A percentile compares a stretch with the other conserved stretches of the same genome.
phyloP scores from a whole-genome alignment of 2,113 vertebrate genomes.

The Cynocephalus volans region DNA sequence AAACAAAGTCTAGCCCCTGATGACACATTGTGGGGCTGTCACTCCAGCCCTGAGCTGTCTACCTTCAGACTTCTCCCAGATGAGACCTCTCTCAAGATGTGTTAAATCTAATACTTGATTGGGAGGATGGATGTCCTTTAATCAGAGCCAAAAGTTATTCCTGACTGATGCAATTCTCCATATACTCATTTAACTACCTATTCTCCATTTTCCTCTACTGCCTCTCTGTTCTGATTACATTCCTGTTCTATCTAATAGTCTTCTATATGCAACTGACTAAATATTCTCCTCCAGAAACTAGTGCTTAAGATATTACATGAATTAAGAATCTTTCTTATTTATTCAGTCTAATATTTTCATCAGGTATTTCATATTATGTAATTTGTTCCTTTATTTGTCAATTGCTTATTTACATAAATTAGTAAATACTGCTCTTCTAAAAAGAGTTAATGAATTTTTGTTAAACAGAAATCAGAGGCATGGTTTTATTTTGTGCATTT shows the following conservation, averaged over 20 bases:
- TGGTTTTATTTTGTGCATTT: not conserved
- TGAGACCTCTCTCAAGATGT: not conserved
- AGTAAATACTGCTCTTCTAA: not conserved
- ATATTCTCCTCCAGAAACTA: not conserved
- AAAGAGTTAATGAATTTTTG: constrained; percentile 2
- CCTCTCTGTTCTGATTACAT: not conserved
- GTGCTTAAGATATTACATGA: not conserved
- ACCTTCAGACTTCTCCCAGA: not conserved
- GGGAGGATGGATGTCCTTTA: not conserved
- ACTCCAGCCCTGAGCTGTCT: not conserved
- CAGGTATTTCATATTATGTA: not conserved
- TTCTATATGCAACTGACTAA: not conserved
- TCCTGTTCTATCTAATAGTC: not conserved
- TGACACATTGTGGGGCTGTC: not conserved
- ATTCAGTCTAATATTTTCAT: constrained; percentile 21
- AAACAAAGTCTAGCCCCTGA: not conserved
- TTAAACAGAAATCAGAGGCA: constrained; percentile 36
- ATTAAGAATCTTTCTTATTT: constrained; percentile 7
- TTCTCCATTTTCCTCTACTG: not conserved
- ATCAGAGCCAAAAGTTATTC: not conserved
- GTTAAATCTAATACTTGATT: not conserved
- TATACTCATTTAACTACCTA: not conserved
- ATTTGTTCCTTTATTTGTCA: constrained; percentile 28
- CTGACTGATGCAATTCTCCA: not conserved
- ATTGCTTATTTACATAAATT: not conserved